phyloP scores from a whole-genome alignment of 2,113 vertebrate species.

The Ammodytes marinus region DNA sequence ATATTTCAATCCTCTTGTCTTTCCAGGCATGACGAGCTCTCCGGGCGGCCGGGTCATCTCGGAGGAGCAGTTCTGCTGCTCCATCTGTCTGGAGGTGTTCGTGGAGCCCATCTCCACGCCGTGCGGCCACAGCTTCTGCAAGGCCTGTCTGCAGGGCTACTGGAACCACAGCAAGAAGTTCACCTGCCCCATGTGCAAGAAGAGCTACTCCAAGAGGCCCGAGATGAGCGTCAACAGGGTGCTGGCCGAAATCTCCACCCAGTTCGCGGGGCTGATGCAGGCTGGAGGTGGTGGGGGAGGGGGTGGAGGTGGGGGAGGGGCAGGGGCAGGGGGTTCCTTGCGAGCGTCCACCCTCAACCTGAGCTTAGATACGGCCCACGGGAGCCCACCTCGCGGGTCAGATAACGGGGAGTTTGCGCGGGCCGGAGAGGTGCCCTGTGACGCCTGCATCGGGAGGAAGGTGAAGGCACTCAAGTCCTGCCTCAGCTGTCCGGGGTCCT shows the following conservation, averaged over 20 bases:
- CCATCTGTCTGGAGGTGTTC: conserved; percentile 94
- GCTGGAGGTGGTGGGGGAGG: background rate
- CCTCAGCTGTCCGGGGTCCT: conserved; percentile 85
- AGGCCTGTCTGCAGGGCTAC: conserved; percentile 87
- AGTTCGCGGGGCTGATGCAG: conserved; percentile 70
- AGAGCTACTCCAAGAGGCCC: conserved; percentile 73
- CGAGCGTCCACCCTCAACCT: conserved; percentile 48
- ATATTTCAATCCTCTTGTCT: background rate
- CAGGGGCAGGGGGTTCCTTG: background rate
- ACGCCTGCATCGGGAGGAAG: conserved; percentile 87
- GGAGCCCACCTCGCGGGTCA: background rate
- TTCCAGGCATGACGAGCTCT: conserved; percentile 53
- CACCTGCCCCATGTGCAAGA: conserved; percentile 91
- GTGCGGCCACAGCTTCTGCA: conserved; percentile 96
- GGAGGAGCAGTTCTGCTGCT: conserved; percentile 90
- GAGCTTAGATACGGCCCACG: background rate
- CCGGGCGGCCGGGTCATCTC: conserved; percentile 67
- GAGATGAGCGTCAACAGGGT: conserved; percentile 89
- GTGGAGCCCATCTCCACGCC: conserved; percentile 88
- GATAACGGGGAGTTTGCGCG: conserved; percentile 71
- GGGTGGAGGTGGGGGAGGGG: background rate
- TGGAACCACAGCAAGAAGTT: conserved; percentile 82
- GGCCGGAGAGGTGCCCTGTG: conserved; percentile 83
- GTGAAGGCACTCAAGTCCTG: conserved; percentile 85
- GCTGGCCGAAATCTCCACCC: conserved; percentile 85